These are phyloP conservation scores for Erithacus rubecula DNA, from an alignment of 2,797 vertebrate genomes.

Conservation along the genomic window DNA sequence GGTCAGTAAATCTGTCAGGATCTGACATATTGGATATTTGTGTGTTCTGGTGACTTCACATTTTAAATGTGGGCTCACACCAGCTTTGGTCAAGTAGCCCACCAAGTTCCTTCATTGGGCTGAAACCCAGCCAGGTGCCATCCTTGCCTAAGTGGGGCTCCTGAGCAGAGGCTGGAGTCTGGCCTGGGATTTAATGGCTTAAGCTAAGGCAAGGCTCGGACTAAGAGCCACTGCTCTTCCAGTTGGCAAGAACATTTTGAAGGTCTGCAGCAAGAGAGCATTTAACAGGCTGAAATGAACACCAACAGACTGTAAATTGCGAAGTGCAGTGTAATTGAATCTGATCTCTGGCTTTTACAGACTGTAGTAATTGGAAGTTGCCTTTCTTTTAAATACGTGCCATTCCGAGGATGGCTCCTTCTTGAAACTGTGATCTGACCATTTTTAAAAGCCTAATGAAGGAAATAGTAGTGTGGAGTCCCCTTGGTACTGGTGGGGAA, in stretches of 20 bases:
- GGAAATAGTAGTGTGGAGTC: background rate
- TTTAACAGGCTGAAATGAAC: constrained; percentile 38
- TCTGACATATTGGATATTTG: background rate
- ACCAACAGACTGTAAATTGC: constrained; percentile 54
- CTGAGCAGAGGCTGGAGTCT: background rate
- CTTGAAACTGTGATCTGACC: background rate
- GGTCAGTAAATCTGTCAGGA: background rate
- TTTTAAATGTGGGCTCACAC: background rate
- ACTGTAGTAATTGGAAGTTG: constrained; percentile 38
- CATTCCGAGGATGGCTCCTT: background rate
- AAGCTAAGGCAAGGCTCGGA: background rate
- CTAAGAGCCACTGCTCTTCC: background rate
- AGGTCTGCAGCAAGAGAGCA: constrained; percentile 29
- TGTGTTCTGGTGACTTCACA: background rate
- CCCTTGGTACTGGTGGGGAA: background rate
- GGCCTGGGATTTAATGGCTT: background rate
- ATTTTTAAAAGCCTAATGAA: background rate
- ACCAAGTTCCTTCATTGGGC: background rate
- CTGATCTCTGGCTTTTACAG: constrained; percentile 51
- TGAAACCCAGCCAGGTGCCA: background rate
- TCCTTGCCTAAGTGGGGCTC: background rate
- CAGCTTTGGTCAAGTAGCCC: background rate
- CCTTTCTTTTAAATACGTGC: constrained; percentile 13
- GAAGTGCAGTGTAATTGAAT: constrained; percentile 56
- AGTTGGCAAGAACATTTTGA: constrained; percentile 12